Base-by-base conservation (phyloP, 92 coral and sea anemone genomes). In the Isaurus tuberculatus region DNA sequence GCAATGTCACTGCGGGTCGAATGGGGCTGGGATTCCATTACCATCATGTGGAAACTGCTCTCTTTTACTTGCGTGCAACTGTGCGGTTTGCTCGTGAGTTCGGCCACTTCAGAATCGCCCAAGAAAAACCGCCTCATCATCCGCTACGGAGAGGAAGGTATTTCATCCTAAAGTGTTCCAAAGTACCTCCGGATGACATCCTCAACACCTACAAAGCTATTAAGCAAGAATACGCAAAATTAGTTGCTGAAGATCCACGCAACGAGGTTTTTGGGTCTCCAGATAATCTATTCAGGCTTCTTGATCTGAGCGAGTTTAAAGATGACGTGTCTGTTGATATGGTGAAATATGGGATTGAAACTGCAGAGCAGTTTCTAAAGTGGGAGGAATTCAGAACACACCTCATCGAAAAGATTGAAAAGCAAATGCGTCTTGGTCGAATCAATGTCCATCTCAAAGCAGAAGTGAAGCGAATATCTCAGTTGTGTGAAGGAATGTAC, bases 11-110 rank as follows among this genome's bases (percentile, higher is more conserved):
- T 0, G 91, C 95, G 1, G 92, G 89, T 3, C 79, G 92, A 26
- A 75, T 92, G 86, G 91, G 91, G 0, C 89, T 92, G 2, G 95
- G 95, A 17, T 92, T 92, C 53, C 95, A 92, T 71, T 89, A 92
- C 86, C 51, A 88, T 0, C 92, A 92, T 83, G 57, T 79, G 58
- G 42, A 73, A 22, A 92, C 95, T 19, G 90, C 95, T 1, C 58
- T 67, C 2, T 80, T 57, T 75, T 86, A 75, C 61, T 83, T 92
- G 37, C 90, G 79, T 29, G 90, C 90, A 8, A 83, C 95, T 25
- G 16, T 92, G 31, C 82, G 83, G 27, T 89, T 92, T 32, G 66
- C 81, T 30, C 73, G 71, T 61, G 81, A 37, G 11, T 92, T 57
- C 46, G 90, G 92, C 6, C 68, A 67, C 9, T 91, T 91, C 72